Conservation (phyloP, 2,797 vertebrate species). For the Cynopterus sphinx region DNA sequence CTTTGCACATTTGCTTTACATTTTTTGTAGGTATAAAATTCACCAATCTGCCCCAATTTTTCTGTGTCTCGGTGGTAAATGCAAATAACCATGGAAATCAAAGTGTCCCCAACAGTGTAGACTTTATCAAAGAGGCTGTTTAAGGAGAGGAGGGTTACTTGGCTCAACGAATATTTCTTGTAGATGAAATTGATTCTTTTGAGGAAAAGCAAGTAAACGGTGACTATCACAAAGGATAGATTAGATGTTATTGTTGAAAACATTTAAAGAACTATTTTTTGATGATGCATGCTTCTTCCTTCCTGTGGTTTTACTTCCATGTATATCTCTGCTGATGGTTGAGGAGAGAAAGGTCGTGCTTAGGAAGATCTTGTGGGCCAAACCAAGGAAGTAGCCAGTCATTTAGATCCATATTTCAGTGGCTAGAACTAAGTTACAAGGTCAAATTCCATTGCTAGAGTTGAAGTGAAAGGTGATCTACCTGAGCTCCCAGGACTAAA, state of each 20-base stretch:
- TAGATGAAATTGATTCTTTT: not conserved
- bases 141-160: accelerated
- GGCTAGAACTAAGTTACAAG: not conserved
- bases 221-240: not conserved
- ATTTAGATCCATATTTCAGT: not conserved
- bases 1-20: not conserved
- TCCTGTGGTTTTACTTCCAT: accelerated
- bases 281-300: not conserved
- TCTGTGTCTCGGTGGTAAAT: not conserved
- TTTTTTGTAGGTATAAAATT: not conserved
- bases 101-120: not conserved
- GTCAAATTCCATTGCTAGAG: too few relatives aligned
- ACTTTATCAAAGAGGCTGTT: not conserved
- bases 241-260: not conserved
- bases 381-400: too few relatives aligned
- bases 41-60: not conserved
- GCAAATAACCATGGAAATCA: not conserved
- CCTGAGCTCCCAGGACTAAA: not conserved
- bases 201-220: not conserved
- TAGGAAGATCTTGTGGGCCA: not conserved
- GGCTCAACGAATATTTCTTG: not conserved
- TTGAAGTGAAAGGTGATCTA: not conserved
- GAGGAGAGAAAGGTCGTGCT: not conserved
- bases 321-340: not conserved
- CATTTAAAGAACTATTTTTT: not conserved